Evolutionary conservation across 2,797 vertebrate genomes (phyloP).

Genomic region (Bradypus variegatus): DNA sequence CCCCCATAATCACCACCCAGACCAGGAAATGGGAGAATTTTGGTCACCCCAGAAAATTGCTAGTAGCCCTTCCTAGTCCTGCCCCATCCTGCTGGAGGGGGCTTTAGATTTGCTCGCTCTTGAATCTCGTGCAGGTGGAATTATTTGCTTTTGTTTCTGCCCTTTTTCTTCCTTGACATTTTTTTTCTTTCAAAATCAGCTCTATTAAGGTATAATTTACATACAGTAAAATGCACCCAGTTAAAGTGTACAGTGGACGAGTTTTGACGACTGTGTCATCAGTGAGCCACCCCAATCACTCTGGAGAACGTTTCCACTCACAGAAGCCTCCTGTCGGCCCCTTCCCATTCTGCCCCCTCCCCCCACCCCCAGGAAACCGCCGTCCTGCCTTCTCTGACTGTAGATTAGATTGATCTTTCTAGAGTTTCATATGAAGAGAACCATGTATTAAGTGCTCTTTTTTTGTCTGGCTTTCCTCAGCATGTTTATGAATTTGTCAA

Average conservation of each 20-base stretch:
- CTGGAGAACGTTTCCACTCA: neutral
- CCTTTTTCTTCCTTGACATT: neutral
- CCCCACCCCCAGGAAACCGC: neutral
- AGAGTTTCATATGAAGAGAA: neutral
- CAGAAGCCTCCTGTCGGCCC: neutral
- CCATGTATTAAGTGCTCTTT: rapidly evolving
- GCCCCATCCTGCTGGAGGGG: neutral
- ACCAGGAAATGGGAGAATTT: neutral
- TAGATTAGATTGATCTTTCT: rapidly evolving
- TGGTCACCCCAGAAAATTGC: neutral
- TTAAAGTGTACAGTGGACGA: neutral
- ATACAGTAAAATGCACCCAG: neutral
- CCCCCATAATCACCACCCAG: rapidly evolving
- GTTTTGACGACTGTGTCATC: neutral
- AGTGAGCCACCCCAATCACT: neutral
- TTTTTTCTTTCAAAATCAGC: neutral
- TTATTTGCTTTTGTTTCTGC: neutral
- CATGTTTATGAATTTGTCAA: rapidly evolving
- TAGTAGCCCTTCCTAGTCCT: rapidly evolving
- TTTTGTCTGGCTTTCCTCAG: neutral
- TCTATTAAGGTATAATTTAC: neutral
- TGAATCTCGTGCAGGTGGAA: too few species aligned
- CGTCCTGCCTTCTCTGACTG: neutral
- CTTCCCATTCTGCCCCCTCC: rapidly evolving
- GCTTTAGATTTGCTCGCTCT: neutral